phyloP scores from a whole-genome alignment of 2,797 vertebrate species.

The Peromyscus attwateri region DNA sequence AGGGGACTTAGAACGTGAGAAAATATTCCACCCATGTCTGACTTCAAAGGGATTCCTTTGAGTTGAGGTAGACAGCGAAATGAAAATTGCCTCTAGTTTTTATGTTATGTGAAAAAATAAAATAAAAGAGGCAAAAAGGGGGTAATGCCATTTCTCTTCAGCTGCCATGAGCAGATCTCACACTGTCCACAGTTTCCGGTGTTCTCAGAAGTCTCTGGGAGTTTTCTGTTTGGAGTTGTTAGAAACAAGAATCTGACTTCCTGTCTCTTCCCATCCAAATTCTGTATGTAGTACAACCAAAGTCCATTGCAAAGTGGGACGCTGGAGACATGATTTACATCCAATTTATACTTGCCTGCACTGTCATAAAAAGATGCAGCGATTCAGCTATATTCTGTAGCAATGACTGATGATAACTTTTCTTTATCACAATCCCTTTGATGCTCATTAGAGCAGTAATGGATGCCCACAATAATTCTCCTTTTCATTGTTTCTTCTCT shows the following conservation, averaged over 20 bases:
- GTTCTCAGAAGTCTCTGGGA: slow-evolving; percentile 19
- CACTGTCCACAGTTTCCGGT: background rate
- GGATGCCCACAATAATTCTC: slow-evolving; percentile 62
- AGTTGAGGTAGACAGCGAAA: slow-evolving; percentile 43
- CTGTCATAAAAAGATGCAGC: slow-evolving; percentile 67
- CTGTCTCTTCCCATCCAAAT: slow-evolving; percentile 34
- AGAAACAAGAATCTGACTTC: background rate
- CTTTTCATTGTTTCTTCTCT: slow-evolving; percentile 60
- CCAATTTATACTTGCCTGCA: slow-evolving; percentile 64
- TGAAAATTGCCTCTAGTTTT: slow-evolving; percentile 55
- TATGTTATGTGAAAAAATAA: background rate
- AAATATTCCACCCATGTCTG: slow-evolving; percentile 17
- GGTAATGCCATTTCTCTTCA: background rate
- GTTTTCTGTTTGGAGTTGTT: background rate
- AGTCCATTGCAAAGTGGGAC: slow-evolving; percentile 56
- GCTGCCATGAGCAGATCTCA: slow-evolving; percentile 27
- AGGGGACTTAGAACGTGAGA: background rate
- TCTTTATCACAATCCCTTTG: slow-evolving; percentile 66
- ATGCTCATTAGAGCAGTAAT: slow-evolving; percentile 73
- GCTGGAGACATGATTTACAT: slow-evolving; percentile 67
- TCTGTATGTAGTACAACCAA: slow-evolving; percentile 52
- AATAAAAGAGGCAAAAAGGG: background rate
- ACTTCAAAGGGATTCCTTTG: slow-evolving; percentile 59
- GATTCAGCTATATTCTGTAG: slow-evolving; percentile 55
- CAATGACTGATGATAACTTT: slow-evolving; percentile 55